phyloP scores from a whole-genome alignment of 2,113 vertebrate genomes.

The Telmatochromis sp. region DNA sequence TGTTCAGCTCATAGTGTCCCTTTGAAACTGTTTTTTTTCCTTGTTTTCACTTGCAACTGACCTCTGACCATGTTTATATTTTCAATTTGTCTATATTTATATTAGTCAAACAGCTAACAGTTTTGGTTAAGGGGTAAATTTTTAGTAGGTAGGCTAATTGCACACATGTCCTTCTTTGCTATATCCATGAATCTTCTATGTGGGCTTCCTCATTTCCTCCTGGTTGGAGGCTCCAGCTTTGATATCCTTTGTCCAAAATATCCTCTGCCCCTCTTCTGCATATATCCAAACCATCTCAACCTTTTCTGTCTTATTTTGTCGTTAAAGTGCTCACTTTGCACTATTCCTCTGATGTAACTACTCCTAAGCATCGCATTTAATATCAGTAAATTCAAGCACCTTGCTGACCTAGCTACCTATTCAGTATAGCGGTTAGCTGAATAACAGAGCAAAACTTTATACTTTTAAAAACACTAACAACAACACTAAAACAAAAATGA shows the following conservation, averaged over 20 bases:
- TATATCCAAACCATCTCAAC: not conserved
- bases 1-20: not conserved
- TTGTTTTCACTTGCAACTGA: not conserved
- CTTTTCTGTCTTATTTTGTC: not conserved
- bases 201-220: not conserved
- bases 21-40: not conserved
- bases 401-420: not conserved
- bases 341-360: not conserved
- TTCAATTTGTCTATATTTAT: not conserved
- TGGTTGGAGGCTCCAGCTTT: not conserved
- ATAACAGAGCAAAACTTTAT: not conserved
- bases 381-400: not conserved
- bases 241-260: not conserved
- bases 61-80: not conserved
- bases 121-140: not conserved
- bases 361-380: not conserved
- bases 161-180: not conserved
- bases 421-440: not conserved
- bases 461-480: not conserved
- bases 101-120: not conserved
- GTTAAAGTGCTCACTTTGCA: fast-evolving
- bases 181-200: not conserved
- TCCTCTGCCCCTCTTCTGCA: not conserved
- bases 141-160: not conserved
- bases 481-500: not conserved